Percentiles rank a stretch among this genome's conserved stretches.
These are phyloP conservation scores for Cryptus armator DNA, from an alignment of 2,888 invertebrate species.

Conservation along the genomic window DNA sequence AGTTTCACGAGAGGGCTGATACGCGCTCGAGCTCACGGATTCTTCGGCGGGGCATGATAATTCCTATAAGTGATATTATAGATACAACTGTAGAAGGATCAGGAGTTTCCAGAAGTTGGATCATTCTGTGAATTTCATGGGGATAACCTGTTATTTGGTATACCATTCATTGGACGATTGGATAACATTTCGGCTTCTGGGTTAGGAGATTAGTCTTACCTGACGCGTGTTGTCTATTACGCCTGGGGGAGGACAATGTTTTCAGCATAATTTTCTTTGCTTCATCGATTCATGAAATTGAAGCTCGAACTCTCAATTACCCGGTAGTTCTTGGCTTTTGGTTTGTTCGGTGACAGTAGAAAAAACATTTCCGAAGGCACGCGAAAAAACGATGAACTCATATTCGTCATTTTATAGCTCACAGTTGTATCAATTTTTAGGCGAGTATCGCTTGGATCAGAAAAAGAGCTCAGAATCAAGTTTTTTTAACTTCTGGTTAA, in stretches of 20 bases:
- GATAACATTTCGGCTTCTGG: neutral
- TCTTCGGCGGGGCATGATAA: neutral
- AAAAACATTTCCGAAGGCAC: neutral
- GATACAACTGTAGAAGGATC: neutral
- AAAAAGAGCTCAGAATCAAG: neutral
- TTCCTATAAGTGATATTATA: neutral
- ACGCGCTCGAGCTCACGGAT: neutral
- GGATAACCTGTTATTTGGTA: slow-evolving; percentile 26
- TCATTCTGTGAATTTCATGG: slow-evolving; percentile 24
- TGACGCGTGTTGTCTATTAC: neutral
- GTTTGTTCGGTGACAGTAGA: neutral
- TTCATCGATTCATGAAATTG: neutral
- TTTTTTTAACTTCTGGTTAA: no score
- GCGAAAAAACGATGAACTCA: neutral
- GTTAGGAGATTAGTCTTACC: neutral
- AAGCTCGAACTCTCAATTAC: neutral
- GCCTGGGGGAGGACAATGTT: slow-evolving; percentile 1
- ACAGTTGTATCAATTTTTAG: neutral
- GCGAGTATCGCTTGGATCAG: neutral
- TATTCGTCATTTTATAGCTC: no score
- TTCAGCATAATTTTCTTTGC: neutral
- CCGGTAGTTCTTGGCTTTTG: neutral
- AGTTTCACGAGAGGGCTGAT: neutral
- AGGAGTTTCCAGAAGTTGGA: slow-evolving; percentile 37
- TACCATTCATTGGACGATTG: neutral